Percentiles rank a stretch among this genome's conserved stretches.
Conservation (phyloP, 2,797 vertebrate species). For the Siniperca undulata region DNA sequence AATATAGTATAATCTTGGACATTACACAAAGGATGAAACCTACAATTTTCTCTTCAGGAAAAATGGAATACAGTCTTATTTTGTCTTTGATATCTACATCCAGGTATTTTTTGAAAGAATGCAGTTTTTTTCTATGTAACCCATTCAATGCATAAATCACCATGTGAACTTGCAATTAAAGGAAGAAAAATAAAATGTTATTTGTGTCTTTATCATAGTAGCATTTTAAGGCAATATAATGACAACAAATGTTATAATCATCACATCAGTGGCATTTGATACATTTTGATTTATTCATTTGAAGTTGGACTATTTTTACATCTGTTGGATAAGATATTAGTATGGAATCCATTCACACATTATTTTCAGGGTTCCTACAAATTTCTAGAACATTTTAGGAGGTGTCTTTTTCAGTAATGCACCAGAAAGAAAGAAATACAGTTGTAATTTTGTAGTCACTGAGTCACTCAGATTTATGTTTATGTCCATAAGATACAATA, state of each 20-base stretch:
- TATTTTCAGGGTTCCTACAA: not conserved
- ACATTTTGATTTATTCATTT: not conserved
- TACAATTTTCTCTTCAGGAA: constrained; percentile 1
- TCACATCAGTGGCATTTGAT: not conserved
- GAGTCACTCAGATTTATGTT: not conserved
- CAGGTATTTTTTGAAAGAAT: constrained; percentile 36
- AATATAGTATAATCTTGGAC: not conserved
- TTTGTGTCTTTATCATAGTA: not conserved
- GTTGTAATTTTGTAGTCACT: not conserved
- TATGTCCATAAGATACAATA: not conserved
- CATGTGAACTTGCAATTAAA: constrained; percentile 45
- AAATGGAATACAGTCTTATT: constrained; percentile 17
- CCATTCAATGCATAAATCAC: constrained; percentile 33
- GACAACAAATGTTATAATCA: not conserved
- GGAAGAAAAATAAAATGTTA: constrained; percentile 6
- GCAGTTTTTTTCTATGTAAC: constrained; percentile 44
- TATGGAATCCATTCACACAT: not conserved
- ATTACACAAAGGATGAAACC: constrained; percentile 3
- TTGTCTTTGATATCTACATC: constrained; percentile 26
- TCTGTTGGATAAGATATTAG: not conserved
- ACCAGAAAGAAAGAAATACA: not conserved
- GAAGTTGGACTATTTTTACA: not conserved
- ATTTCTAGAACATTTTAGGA: not conserved
- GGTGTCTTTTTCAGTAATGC: not conserved
- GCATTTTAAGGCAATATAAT: not conserved